Evolutionary conservation across 2,888 invertebrate genomes (phyloP).

Genomic region (Archips xylosteana): DNA sequence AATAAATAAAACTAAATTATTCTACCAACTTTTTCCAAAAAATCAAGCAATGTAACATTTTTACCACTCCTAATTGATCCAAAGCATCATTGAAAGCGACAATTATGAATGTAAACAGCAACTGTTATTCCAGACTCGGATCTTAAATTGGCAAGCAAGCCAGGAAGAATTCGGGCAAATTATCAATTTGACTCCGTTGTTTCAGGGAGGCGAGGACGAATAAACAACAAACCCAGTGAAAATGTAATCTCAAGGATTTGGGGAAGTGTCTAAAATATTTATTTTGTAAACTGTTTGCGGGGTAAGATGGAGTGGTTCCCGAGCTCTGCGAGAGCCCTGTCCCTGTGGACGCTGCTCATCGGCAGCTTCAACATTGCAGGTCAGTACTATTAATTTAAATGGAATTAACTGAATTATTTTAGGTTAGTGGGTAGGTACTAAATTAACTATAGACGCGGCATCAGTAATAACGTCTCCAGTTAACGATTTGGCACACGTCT

Average conservation of each 20-base stretch:
- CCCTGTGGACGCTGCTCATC: slow-evolving; percentile 72
- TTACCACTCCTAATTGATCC: not conserved
- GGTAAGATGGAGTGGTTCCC: slow-evolving; percentile 71
- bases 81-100: slow-evolving; percentile 17
- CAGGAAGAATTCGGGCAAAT: slow-evolving; percentile 43
- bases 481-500: too few species aligned
- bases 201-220: slow-evolving; percentile 46
- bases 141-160: slow-evolving; percentile 40
- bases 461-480: too few species aligned
- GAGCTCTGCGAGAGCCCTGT: slow-evolving; percentile 64
- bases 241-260: slow-evolving; percentile 58
- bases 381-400: slow-evolving; percentile 46
- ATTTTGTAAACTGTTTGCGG: slow-evolving; percentile 45
- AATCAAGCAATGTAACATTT: not conserved
- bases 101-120: slow-evolving; percentile 37
- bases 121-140: slow-evolving; percentile 33
- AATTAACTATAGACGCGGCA: too few species aligned
- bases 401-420: not conserved
- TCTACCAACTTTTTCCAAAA: not conserved
- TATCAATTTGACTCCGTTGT: slow-evolving; percentile 51
- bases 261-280: slow-evolving; percentile 53
- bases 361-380: slow-evolving; percentile 76
- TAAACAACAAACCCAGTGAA: slow-evolving; percentile 53
- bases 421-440: not conserved
- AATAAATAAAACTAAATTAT: not conserved